Conservation (phyloP, 2,888 invertebrate species). For the Diadromus collaris region DNA sequence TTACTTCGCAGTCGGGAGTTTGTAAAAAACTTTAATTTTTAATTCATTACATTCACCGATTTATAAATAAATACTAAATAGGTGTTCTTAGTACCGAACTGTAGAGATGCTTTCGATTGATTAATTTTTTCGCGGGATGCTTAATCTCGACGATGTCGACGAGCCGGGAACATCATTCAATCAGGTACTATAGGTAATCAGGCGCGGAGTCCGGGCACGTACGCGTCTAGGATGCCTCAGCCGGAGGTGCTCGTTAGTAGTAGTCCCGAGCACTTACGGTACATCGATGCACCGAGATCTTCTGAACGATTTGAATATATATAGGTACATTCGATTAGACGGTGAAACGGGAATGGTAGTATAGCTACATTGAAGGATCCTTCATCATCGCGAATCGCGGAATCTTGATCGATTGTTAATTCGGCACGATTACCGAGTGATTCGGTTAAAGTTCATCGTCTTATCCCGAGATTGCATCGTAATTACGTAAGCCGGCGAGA, state of each 20-base stretch:
- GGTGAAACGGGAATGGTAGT: neutral
- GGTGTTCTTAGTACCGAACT: too few relatives aligned
- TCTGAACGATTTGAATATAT: neutral
- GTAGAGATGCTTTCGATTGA: too few relatives aligned
- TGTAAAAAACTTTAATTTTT: too few relatives aligned
- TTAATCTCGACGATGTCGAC: neutral
- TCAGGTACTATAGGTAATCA: constrained; percentile 12
- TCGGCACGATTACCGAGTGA: constrained; percentile 45
- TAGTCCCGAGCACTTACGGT: constrained; percentile 11
- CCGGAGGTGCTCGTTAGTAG: constrained; percentile 20
- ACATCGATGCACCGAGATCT: neutral
- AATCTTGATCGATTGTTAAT: constrained; percentile 51
- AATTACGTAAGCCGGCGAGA: constrained; percentile 31
- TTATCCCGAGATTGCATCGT: constrained; percentile 19
- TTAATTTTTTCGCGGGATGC: neutral
- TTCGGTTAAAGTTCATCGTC: constrained; percentile 37
- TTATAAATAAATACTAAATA: too few relatives aligned
- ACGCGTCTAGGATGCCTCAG: constrained; percentile 26
- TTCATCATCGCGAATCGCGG: constrained; percentile 46
- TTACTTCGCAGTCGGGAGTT: too few relatives aligned
- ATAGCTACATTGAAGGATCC: constrained; percentile 18
- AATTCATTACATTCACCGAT: too few relatives aligned
- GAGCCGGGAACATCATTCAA: constrained; percentile 1
- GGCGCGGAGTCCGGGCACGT: neutral
- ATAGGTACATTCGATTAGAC: neutral